Evolutionary conservation across 30 jellyfish, hydroid and myxozoan species (phyloP).

Genomic region (Chrysaora quinquecirrha): DNA sequence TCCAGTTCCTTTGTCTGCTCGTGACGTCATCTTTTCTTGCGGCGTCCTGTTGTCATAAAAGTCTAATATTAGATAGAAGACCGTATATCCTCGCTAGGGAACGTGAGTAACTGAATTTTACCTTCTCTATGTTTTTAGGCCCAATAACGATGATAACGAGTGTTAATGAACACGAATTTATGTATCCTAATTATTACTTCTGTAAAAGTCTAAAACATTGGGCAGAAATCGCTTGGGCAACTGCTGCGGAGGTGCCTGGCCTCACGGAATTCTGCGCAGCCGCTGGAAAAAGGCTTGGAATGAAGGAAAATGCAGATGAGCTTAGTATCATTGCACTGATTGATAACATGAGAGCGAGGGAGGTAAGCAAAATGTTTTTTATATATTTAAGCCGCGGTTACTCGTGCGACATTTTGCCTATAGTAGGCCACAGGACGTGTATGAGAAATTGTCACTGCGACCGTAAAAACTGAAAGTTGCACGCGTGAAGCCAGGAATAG

Average conservation of each 20-base stretch:
- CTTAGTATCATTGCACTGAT: slow-evolving; percentile 56
- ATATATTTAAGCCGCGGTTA: not conserved
- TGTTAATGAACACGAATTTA: slow-evolving; percentile 59
- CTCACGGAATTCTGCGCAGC: slow-evolving; percentile 34
- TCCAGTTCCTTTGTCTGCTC: too few relatives aligned
- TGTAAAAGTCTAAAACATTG: slow-evolving; percentile 76
- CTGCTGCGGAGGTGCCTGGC: slow-evolving; percentile 64
- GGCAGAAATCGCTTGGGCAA: slow-evolving; percentile 66
- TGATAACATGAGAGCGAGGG: slow-evolving; percentile 61
- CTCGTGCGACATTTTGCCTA: too few relatives aligned
- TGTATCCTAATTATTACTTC: slow-evolving; percentile 71
- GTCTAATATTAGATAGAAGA: too few relatives aligned
- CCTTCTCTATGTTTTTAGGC: too few relatives aligned
- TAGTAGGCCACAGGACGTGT: too few relatives aligned
- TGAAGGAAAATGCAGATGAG: slow-evolving; percentile 12
- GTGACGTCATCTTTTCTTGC: too few relatives aligned
- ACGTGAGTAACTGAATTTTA: too few relatives aligned
- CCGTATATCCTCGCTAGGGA: too few relatives aligned
- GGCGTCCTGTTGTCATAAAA: too few relatives aligned
- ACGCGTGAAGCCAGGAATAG: too few relatives aligned
- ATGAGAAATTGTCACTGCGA: too few relatives aligned
- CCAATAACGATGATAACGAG: slow-evolving; percentile 65
- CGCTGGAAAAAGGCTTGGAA: slow-evolving; percentile 38
- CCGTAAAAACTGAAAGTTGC: too few relatives aligned
- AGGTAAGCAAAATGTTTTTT: slow-evolving; percentile 35